Percentiles rank a stretch among this genome's conserved stretches.
phyloP scores from a whole-genome alignment of 2,888 invertebrate genomes.

The Brachypalpus laphriformis region DNA sequence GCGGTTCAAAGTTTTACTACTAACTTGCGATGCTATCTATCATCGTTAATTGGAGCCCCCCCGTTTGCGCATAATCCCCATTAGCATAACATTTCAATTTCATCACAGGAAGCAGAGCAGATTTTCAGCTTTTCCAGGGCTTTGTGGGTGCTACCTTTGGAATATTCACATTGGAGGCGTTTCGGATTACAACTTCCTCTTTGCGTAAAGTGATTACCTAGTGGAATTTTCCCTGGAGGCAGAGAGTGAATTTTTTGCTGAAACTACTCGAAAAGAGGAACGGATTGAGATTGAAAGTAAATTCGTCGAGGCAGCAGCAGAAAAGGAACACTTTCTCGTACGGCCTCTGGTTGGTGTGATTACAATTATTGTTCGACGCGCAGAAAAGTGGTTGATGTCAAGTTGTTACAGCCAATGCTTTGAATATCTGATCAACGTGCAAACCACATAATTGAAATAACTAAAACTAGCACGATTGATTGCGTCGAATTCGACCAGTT shows the following conservation, averaged over 20 bases:
- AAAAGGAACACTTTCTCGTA: slow-evolving; percentile 50
- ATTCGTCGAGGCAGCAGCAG: background rate
- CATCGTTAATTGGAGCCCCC: background rate
- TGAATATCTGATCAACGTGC: background rate
- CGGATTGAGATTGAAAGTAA: slow-evolving; percentile 54
- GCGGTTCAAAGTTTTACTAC: background rate
- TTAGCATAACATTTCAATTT: slow-evolving; percentile 14
- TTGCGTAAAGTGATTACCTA: no score
- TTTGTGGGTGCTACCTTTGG: no score
- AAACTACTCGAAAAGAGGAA: background rate
- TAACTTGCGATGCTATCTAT: slow-evolving; percentile 6
- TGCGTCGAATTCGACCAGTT: slow-evolving; percentile 7
- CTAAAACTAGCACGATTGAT: slow-evolving; percentile 26
- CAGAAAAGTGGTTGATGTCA: slow-evolving; percentile 9
- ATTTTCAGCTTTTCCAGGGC: slow-evolving; percentile 2
- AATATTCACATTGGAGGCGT: background rate
- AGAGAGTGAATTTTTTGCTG: background rate
- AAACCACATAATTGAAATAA: slow-evolving; percentile 28
- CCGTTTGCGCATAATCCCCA: background rate
- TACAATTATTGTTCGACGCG: slow-evolving; percentile 11
- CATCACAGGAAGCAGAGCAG: background rate
- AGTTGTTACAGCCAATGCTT: slow-evolving; percentile 25
- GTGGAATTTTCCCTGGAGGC: no score
- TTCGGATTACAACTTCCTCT: background rate
- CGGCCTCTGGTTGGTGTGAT: slow-evolving; percentile 11